Evolutionary conservation across 2,797 vertebrate species (phyloP).

Genomic region (Falco biarmicus): DNA sequence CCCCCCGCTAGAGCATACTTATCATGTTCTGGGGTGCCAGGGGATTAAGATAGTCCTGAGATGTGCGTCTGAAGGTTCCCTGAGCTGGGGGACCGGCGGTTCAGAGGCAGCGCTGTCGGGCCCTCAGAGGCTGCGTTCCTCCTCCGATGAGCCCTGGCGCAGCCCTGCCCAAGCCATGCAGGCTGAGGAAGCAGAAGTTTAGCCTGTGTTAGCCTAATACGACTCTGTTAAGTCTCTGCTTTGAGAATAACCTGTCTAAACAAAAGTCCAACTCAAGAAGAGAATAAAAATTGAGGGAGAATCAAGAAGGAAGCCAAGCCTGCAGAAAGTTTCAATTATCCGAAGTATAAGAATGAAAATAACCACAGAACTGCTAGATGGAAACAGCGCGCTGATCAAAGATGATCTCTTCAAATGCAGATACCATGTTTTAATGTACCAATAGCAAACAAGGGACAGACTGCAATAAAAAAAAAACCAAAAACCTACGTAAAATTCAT

Average conservation of each 20-base stretch:
- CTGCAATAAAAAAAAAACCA: neutral
- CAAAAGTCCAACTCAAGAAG: neutral
- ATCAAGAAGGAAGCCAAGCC: neutral
- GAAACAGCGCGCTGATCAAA: neutral
- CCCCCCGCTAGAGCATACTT: neutral
- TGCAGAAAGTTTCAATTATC: neutral
- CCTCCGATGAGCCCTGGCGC: neutral
- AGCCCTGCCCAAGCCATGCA: neutral
- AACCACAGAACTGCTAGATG: neutral
- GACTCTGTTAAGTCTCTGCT: neutral
- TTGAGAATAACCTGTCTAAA: neutral
- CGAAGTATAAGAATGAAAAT: neutral
- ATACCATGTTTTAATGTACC: neutral
- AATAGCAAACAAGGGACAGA: neutral
- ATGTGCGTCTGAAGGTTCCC: accelerated
- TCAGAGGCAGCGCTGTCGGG: neutral
- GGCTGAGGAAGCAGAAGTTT: neutral
- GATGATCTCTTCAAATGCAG: neutral
- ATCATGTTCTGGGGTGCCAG: neutral
- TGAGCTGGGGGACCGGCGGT: neutral
- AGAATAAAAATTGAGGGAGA: neutral
- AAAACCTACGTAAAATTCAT: neutral
- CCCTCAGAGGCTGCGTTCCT: neutral
- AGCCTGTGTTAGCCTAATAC: accelerated
- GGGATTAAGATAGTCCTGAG: neutral